Evolutionary conservation across 53 echinoderm and acorn worm genomes (phyloP).

Genomic region (Paelopatides confundens): DNA sequence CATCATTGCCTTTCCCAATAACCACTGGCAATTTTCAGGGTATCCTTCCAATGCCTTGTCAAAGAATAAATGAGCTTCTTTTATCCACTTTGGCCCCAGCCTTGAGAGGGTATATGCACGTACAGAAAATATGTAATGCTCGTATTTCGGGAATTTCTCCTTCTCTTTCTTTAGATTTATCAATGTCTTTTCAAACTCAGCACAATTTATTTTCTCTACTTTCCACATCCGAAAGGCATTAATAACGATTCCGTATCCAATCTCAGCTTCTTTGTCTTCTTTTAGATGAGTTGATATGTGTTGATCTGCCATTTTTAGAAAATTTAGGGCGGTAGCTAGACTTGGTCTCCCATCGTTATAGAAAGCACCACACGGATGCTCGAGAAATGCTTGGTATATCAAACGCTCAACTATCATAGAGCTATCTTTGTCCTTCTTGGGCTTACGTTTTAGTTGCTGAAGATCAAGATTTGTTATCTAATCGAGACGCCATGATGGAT

Average conservation of each 20-base stretch:
- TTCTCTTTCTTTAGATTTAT: not conserved
- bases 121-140: not conserved
- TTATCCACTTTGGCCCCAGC: not conserved
- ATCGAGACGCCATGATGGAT: not conserved
- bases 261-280: not conserved
- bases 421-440: not conserved
- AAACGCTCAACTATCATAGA: not conserved
- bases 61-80: not conserved
- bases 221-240: not conserved
- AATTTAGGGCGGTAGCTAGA: not conserved
- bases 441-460: not conserved
- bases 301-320: not conserved
- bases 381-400: slow-evolving; percentile 9
- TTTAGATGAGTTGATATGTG: not conserved
- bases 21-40: not conserved
- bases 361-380: not conserved
- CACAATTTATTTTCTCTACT: not conserved
- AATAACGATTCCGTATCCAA: not conserved
- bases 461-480: not conserved
- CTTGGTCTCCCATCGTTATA: not conserved
- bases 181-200: not conserved
- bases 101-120: not conserved
- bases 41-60: not conserved
- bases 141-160: not conserved
- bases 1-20: slow-evolving; percentile 1